A percentile compares a stretch with the other conserved stretches of the same genome.
Evolutionary conservation across 2,888 invertebrate species (phyloP).

Genomic region (Argyresthia goedartella): DNA sequence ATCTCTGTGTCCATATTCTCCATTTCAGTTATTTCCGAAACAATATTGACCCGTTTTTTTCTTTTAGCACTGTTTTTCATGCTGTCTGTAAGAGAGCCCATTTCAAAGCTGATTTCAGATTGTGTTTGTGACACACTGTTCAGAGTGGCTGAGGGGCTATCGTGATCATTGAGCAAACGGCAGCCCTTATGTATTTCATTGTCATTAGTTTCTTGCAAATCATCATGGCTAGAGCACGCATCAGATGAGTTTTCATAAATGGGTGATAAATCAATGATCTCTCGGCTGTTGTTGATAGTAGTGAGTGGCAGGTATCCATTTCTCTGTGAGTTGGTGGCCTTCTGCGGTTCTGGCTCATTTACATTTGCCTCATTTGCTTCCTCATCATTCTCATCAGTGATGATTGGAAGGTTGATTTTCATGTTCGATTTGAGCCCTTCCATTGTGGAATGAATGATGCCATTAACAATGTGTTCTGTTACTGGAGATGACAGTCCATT

Average conservation of each 20-base stretch:
- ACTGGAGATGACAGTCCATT: constrained; percentile 61
- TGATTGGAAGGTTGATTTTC: constrained; percentile 59
- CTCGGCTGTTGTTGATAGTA: constrained; percentile 44
- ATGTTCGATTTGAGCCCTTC: constrained; percentile 60
- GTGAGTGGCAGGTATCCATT: constrained; percentile 54
- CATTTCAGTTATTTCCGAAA: constrained; percentile 55
- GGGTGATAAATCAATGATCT: constrained; percentile 60
- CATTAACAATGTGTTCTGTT: constrained; percentile 49
- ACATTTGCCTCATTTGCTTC: constrained; percentile 40
- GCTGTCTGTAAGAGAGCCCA: constrained; percentile 54
- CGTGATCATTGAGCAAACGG: constrained; percentile 44
- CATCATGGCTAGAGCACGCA: constrained; percentile 62
- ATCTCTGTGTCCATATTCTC: constrained; percentile 56
- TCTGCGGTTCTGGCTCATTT: constrained; percentile 24
- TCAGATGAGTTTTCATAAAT: constrained; percentile 67
- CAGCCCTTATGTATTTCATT: constrained; percentile 45
- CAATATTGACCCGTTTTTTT: constrained; percentile 75
- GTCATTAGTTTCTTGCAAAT: constrained; percentile 43
- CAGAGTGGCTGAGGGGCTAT: constrained; percentile 52
- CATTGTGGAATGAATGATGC: constrained; percentile 57
- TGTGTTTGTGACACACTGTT: constrained; percentile 61
- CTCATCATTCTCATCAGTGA: constrained; percentile 64
- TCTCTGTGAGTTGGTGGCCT: constrained; percentile 31
- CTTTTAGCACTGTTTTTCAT: constrained; percentile 57
- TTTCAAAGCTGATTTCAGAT: constrained; percentile 62